Base-by-base conservation (phyloP, 2,797 vertebrate species). In the Emys orbicularis region DNA sequence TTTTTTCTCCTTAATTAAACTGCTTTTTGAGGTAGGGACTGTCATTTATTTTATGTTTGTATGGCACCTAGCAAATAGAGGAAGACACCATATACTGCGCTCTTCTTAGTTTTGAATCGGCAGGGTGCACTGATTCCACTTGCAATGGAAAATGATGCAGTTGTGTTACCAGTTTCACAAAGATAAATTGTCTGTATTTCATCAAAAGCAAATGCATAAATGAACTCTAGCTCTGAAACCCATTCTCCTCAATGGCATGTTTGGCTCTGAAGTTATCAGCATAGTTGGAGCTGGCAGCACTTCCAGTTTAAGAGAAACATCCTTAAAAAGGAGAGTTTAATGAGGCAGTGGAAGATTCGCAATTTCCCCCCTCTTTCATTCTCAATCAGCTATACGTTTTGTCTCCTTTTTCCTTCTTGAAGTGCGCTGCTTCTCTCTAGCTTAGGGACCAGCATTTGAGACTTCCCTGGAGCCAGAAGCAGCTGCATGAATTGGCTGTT, bases 181-280 rank as follows among this genome's bases (percentile, higher is more conserved):
- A 97, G 95, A 97, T 92, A 94, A 94, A 97, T 95, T 31, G 93
- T 93, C 96, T 95, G 90, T 89, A 95, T 95, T 96, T 96, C 95
- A 97, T 97, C 95, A 95, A 95, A 68, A 96, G 94, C 92, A 95
- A 97, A 92, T 84, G 87, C 86, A 87, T 90, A 96, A 96, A 97
- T 92, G 94, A 96, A 83, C 87, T 93, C 88, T 82, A 96, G 86
- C 52, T 94, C 92, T 88, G 84, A 91, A 96, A 95, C 97, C 92
- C 91, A 47, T 88, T 76, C 90, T 94, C 94, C 86, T 94, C 91
- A 86, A 96, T 96, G 93, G 88, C 94, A 41, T 56, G 81, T 96
- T 96, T 97, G 95, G 84, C 94, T 94, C 89, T 76, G 34, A 94
- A 96, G 91, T 94, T 92, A 94, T 54, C 8, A 3, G 79, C 10